phyloP scores from a whole-genome alignment of 2,888 invertebrate genomes.

The Agriotes lineatus region DNA sequence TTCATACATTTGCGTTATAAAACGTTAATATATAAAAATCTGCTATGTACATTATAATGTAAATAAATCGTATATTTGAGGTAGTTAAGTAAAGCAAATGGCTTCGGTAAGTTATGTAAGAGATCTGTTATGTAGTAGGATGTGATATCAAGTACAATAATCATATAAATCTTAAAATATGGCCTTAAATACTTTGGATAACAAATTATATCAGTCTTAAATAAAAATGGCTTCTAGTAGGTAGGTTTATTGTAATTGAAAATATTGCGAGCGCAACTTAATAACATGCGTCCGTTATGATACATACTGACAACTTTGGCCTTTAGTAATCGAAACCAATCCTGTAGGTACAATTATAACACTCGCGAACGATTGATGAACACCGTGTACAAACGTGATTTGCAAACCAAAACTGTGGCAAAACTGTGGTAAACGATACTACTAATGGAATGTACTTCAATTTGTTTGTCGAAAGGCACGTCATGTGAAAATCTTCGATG shows the following conservation, averaged over 20 bases:
- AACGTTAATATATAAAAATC: conserved; percentile 57
- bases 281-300: conserved; percentile 13
- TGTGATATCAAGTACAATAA: conserved; percentile 31
- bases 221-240: conserved; percentile 62
- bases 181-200: conserved; percentile 59
- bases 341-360: conserved; percentile 18
- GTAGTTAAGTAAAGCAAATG: conserved; percentile 58
- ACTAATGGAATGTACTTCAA: conserved; percentile 54
- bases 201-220: conserved; percentile 65
- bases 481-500: conserved; percentile 52
- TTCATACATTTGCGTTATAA: conserved; percentile 48
- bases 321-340: conserved; percentile 21
- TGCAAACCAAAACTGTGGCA: conserved; percentile 22
- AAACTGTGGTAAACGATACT: conserved; percentile 41
- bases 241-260: conserved; percentile 34
- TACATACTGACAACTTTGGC: conserved; percentile 35
- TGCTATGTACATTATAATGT: conserved; percentile 54
- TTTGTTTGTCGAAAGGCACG: conserved; percentile 55
- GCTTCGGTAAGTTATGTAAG: conserved; percentile 48
- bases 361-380: conserved; percentile 29
- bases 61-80: conserved; percentile 56
- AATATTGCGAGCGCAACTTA: conserved; percentile 40
- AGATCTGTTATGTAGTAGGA: conserved; percentile 48
- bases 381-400: conserved; percentile 39
- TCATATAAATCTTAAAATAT: conserved; percentile 40